Percentiles rank a stretch among this genome's conserved stretches.
phyloP scores from a whole-genome alignment of 2,113 vertebrate genomes.

The Thalassoma bifasciatum region DNA sequence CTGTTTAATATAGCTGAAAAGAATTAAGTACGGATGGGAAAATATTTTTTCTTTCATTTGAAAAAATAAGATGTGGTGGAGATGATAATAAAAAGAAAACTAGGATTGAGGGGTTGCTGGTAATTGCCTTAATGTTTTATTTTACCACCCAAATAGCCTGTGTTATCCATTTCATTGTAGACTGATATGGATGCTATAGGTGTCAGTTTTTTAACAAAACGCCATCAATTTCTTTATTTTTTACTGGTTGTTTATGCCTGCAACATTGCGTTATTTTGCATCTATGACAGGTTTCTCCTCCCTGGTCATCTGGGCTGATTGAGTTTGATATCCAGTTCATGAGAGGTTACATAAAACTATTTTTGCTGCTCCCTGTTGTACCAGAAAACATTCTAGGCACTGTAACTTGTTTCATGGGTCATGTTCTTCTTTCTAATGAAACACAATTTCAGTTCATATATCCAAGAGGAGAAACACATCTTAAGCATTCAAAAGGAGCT shows the following conservation, averaged over 20 bases:
- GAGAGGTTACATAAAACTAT: slow-evolving; percentile 37
- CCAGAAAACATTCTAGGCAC: background rate
- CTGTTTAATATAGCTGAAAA: no score
- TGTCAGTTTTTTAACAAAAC: slow-evolving; percentile 57
- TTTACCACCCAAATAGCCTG: slow-evolving; percentile 59
- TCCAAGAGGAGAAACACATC: no score
- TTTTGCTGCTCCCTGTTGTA: slow-evolving; percentile 50
- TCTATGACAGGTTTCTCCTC: slow-evolving; percentile 38
- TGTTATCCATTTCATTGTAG: slow-evolving; percentile 72
- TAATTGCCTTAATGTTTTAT: slow-evolving; percentile 9
- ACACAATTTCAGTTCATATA: no score
- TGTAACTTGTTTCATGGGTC: no score
- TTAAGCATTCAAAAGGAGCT: no score
- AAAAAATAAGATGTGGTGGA: no score
- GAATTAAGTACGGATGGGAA: no score
- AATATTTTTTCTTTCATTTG: no score
- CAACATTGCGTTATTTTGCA: slow-evolving; percentile 42
- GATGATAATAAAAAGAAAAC: no score
- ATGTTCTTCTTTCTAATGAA: no score
- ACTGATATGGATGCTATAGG: slow-evolving; percentile 50
- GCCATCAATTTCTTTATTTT: slow-evolving; percentile 47
- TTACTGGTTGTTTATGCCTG: slow-evolving; percentile 14
- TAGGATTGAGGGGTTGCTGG: no score
- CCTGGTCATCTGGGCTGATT: slow-evolving; percentile 49
- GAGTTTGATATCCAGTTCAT: slow-evolving; percentile 49